A percentile compares a stretch with the other conserved stretches of the same genome.
These are phyloP conservation scores for Zhuqinia jingwanae DNA, from an alignment of 2,888 invertebrate species.

Conservation along the genomic window DNA sequence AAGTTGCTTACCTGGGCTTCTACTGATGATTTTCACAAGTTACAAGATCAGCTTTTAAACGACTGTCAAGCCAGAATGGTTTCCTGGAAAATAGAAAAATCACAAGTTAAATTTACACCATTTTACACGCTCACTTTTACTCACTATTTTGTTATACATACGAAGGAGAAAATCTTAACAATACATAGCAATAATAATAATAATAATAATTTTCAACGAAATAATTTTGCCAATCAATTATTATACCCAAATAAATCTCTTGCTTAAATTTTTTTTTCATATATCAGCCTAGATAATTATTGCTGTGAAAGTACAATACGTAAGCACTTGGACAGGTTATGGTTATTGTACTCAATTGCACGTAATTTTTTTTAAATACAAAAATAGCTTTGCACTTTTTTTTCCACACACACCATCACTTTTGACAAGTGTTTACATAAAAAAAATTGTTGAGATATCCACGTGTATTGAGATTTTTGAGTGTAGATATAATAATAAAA, in stretches of 20 bases:
- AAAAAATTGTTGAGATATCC: conserved; percentile 11
- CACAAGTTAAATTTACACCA: no score
- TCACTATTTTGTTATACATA: conserved; percentile 3
- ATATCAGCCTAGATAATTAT: neutral
- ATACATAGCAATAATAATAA: no score
- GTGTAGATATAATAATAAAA: conserved; percentile 31
- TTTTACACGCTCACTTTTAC: no score
- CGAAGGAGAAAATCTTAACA: no score
- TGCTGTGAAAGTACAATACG: neutral
- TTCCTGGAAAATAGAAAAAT: no score
- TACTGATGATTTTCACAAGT: no score
- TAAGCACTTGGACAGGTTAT: conserved; percentile 51
- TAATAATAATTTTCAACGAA: no score
- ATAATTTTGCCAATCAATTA: neutral
- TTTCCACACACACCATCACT: conserved; percentile 9
- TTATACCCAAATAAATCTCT: neutral
- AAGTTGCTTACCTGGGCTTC: no score
- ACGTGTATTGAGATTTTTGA: neutral
- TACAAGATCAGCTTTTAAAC: no score
- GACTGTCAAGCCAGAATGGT: no score
- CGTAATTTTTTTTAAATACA: conserved; percentile 12
- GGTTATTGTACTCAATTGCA: conserved; percentile 31
- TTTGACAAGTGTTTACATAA: conserved; percentile 14
- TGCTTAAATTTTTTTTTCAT: conserved; percentile 6
- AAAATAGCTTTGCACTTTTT: conserved; percentile 21